phyloP scores from a whole-genome alignment of 2,113 vertebrate genomes.

The Calonectris borealis region DNA sequence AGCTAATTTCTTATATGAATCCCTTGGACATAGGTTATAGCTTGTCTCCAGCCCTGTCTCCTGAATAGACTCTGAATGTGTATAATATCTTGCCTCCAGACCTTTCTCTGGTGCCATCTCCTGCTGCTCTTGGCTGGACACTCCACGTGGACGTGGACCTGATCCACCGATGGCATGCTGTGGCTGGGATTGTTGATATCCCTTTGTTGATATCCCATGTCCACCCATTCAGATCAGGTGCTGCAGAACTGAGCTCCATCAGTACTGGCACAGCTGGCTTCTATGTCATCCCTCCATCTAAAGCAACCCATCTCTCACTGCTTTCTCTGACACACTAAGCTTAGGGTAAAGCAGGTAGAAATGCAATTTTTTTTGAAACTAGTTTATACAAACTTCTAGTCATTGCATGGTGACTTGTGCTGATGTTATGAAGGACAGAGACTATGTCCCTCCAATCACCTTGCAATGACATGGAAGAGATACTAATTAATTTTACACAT shows the following conservation, averaged over 20 bases:
- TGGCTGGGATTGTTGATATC: not conserved
- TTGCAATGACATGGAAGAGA: not conserved
- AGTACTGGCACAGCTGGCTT: not conserved
- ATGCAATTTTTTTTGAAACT: not conserved
- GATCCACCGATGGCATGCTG: rapidly evolving
- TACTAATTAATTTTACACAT: not conserved
- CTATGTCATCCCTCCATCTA: not conserved
- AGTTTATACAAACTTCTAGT: not conserved
- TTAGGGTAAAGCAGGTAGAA: not conserved
- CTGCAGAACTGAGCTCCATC: not conserved
- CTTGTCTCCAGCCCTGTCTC: not conserved
- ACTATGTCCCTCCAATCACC: not conserved
- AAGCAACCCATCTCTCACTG: not conserved
- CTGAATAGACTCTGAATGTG: not conserved
- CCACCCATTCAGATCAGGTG: not conserved
- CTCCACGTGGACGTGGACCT: not conserved
- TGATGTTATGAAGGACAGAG: not conserved
- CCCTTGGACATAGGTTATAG: not conserved
- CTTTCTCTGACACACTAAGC: not conserved
- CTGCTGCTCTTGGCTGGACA: not conserved
- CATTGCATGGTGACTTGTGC: not conserved
- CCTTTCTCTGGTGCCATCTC: not conserved
- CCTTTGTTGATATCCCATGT: not conserved
- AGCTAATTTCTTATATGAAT: not conserved
- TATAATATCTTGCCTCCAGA: not conserved